Conservation (phyloP, 2,797 vertebrate species). For the Halcyon smyrnensis region DNA sequence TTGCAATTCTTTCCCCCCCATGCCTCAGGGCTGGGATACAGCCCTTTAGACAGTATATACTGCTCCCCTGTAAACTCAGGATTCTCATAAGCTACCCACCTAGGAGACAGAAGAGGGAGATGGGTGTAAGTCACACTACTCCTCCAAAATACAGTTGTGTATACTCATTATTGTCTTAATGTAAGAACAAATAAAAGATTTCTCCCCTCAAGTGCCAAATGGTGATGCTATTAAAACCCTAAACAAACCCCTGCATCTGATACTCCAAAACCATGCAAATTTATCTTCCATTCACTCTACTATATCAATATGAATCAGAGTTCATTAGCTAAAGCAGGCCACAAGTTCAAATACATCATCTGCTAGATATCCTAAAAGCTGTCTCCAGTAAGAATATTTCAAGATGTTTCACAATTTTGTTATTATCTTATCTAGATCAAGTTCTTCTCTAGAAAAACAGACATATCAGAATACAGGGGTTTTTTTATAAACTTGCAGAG, state of each 20-base stretch:
- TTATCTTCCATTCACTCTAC: not conserved
- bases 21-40: conserved; percentile 87
- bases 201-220: not conserved
- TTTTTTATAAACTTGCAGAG: not conserved
- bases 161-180: not conserved
- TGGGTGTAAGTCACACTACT: not conserved
- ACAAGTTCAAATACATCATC: not conserved
- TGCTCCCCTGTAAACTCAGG: conserved; percentile 91
- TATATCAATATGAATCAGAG: not conserved
- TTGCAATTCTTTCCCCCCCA: conserved; percentile 88
- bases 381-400: not conserved
- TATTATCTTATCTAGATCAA: not conserved
- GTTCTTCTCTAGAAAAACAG: not conserved
- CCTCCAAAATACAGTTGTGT: not conserved
- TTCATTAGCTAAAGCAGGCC: not conserved
- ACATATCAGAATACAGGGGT: not conserved
- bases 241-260: not conserved
- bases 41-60: conserved; percentile 91
- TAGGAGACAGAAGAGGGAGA: conserved; percentile 53
- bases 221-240: not conserved
- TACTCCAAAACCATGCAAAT: not conserved
- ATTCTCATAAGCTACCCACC: conserved; percentile 95
- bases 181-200: not conserved
- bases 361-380: not conserved
- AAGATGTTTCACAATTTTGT: not conserved